These are phyloP conservation scores for Tigriopus japonicus DNA, from an alignment of 1,140 invertebrate species.

Conservation along the genomic window DNA sequence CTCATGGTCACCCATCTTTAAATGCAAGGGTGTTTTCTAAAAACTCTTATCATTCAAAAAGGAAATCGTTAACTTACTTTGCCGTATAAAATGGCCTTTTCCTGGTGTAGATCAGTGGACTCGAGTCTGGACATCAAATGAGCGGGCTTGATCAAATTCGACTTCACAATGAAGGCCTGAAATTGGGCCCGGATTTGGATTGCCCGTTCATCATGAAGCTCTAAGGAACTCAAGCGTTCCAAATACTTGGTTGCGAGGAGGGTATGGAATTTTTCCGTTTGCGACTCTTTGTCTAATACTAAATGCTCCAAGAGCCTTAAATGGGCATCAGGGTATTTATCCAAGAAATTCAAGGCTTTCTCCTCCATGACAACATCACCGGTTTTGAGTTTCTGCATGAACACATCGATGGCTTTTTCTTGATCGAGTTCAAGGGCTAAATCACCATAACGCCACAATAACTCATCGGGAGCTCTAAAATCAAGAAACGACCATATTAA, in stretches of 20 bases:
- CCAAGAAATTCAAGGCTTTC: neutral
- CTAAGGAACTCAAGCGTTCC: slow-evolving; percentile 19
- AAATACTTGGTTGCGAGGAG: slow-evolving; percentile 29
- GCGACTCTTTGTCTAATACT: slow-evolving; percentile 19
- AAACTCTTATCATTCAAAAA: too few relatives aligned
- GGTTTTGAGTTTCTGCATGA: neutral
- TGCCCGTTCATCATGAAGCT: neutral
- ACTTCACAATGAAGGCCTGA: neutral
- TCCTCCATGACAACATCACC: neutral
- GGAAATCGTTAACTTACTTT: slow-evolving; percentile 25
- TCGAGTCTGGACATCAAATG: slow-evolving; percentile 20
- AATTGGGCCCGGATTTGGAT: neutral
- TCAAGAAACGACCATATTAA: too few relatives aligned
- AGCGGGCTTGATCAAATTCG: neutral
- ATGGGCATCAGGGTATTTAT: slow-evolving; percentile 24
- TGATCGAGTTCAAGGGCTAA: slow-evolving; percentile 26
- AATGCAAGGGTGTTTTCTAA: slow-evolving; percentile 9
- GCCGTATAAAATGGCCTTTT: slow-evolving; percentile 30
- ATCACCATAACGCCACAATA: slow-evolving; percentile 28
- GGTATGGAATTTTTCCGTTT: slow-evolving; percentile 30
- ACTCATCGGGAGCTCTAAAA: slow-evolving; percentile 16
- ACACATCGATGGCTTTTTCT: slow-evolving; percentile 22
- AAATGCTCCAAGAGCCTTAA: slow-evolving; percentile 27
- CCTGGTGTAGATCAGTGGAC: slow-evolving; percentile 27
- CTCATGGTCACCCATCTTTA: slow-evolving; percentile 28